phyloP scores from a whole-genome alignment of 30 jellyfish, hydroid and myxozoan genomes.

The Aurelia aurita complex sp. Pacific region DNA sequence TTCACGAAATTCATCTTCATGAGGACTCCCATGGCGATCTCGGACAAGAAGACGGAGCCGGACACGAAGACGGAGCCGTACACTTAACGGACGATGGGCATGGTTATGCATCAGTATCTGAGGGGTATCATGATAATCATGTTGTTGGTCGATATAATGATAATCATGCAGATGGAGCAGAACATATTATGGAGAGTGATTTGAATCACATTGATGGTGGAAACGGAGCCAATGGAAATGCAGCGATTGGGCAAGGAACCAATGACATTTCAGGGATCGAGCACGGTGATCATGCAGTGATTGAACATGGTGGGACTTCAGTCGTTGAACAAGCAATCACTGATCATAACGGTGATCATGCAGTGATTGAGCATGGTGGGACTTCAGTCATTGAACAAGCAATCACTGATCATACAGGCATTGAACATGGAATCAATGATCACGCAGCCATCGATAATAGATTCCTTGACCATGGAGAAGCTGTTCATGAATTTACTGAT shows the following conservation, averaged over 20 bases:
- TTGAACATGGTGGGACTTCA: no score
- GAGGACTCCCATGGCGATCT: slow-evolving; percentile 2
- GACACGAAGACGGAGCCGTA: slow-evolving; percentile 25
- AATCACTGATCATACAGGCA: slow-evolving; percentile 11
- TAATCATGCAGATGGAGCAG: slow-evolving; percentile 6
- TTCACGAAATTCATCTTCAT: not conserved
- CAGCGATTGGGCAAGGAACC: no score
- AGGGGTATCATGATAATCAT: slow-evolving; percentile 11
- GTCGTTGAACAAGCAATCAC: slow-evolving; percentile 1
- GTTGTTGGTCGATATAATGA: not conserved
- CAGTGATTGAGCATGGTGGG: no score
- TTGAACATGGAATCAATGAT: slow-evolving; percentile 11
- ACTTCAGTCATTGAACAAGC: not conserved
- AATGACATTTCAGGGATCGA: no score
- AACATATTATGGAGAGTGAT: slow-evolving; percentile 26
- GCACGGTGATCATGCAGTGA: no score
- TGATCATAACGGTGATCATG: not conserved
- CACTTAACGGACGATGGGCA: slow-evolving; percentile 62
- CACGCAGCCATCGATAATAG: slow-evolving; percentile 2
- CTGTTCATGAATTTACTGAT: slow-evolving; percentile 20
- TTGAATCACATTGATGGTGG: not conserved
- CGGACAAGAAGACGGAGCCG: slow-evolving; percentile 23
- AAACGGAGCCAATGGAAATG: no score
- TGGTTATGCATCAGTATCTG: slow-evolving; percentile 47
- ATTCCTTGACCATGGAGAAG: slow-evolving; percentile 9